Evolutionary conservation across 2,888 invertebrate genomes (phyloP), one percentile per base, ranked within the genome.

Genomic region (Leucozona laternaria): DNA sequence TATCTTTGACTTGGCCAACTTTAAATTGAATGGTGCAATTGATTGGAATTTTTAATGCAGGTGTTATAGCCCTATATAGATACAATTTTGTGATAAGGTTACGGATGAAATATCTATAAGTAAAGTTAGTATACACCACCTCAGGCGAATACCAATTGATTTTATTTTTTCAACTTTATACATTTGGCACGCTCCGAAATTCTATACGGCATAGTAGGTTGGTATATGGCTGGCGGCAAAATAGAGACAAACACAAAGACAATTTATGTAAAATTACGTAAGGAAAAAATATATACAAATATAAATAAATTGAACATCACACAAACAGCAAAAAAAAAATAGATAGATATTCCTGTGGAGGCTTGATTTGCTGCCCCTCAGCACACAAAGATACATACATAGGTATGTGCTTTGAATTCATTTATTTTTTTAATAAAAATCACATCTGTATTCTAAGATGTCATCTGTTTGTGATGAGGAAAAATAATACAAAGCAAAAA

Each of bases 1-100:
- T 45, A 45, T 45, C 3, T 48, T 66, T 66, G 34, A 66, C 48
- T 66, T 66, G 66, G 66, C 48, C 31, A 66, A 66, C 55, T 79
- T 72, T 37, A 71, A 79, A 55, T n/a, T n/a, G n/a, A 73, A 58
- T 66, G 73, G 66, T 73, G 79, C 58, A 79, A 73, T 66, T 66
- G 37, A 66, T 48, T 50, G 64, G 20, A 34, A 73, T 79, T 79
- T 79, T 66, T 34, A 73, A 31, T 79, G 73, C 73, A 73, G 73
- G 79, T 73, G 73, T 48, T 53, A 78, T 45, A 45, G 66, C 20
- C 31, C 34, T 28, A 57, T 68, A 40, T 50, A 73, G 58, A 79
- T 75, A 75, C 17, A 50, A 15, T 58, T 58, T 48, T 45, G 40
- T 68, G 55, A 66, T 73, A 70, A 78, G 60, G 70, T 78, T 77